Base-by-base conservation (phyloP, 35 echinoderm and acorn worm genomes). In the Ophioderma brevispina region DNA sequence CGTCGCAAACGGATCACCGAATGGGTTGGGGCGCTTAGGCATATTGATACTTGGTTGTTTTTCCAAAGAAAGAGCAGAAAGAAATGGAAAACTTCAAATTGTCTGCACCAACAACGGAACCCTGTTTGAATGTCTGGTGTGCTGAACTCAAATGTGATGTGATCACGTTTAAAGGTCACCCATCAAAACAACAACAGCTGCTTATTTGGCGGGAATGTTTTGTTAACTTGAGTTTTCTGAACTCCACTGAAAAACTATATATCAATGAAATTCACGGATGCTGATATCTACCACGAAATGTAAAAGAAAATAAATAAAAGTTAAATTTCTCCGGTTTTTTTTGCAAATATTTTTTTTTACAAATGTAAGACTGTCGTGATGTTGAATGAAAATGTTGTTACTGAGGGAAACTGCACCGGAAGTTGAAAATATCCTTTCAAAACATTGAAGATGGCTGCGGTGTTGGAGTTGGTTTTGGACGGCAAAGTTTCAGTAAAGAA, bases 1-100 rank as follows among this genome's bases (percentile, higher is more conserved):
- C 21, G 82, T 76, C 5, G 92, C 86, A 37, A 40, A 84, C 40
- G 32, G 88, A 0, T 89, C 59, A 46, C 37, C 80, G 31, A 89
- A 88, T 10, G 86, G 86, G 82, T 82, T 84, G 0, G 92, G 31
- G 64, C 92, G 87, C 81, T 94, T 94, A 18, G 86, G 86, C 92
- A 94, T 94, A 35, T 91, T 84, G 37, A 3, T 0, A 25, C 40
- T 6, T n/a, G n/a, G n/a, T n/a, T n/a, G n/a, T n/a, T n/a, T n/a
- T n/a, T n/a, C n/a, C n/a, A n/a, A n/a, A n/a, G n/a, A n/a, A n/a
- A n/a, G n/a, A n/a, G n/a, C n/a, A n/a, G n/a, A n/a, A n/a, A n/a
- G n/a, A n/a, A n/a, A n/a, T n/a, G n/a, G n/a, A n/a, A n/a, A n/a
- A n/a, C n/a, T n/a, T n/a, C n/a, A n/a, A n/a, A n/a, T n/a, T n/a